phyloP scores from a whole-genome alignment of 2,797 vertebrate species.

The Onychomys leucogaster region DNA sequence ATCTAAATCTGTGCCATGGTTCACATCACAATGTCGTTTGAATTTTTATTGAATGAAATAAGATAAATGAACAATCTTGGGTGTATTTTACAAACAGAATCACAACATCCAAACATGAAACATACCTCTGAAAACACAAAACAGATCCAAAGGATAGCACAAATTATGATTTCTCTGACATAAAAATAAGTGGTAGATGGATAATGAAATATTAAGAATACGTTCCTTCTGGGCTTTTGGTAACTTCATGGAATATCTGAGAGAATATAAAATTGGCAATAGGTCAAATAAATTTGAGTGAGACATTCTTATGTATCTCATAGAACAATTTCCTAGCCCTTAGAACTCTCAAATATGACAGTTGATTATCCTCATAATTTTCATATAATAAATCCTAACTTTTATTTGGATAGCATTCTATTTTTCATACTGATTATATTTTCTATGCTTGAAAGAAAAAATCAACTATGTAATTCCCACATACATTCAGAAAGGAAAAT shows the following conservation, averaged over 20 bases:
- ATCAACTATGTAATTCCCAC: background rate
- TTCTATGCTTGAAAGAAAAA: background rate
- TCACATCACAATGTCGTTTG: background rate
- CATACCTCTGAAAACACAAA: background rate
- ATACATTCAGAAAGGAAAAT: background rate
- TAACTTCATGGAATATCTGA: background rate
- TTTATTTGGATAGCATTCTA: background rate
- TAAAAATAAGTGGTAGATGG: background rate
- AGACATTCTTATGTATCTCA: background rate
- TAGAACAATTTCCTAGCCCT: background rate
- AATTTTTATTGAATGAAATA: background rate
- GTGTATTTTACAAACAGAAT: background rate
- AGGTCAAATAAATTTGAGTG: background rate
- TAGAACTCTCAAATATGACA: background rate
- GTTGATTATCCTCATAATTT: background rate
- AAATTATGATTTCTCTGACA: background rate
- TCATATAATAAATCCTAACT: background rate
- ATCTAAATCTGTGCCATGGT: background rate
- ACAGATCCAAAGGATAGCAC: background rate
- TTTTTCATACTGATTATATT: background rate
- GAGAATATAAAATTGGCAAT: background rate
- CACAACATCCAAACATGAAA: background rate
- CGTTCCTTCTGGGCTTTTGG: background rate
- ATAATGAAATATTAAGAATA: background rate
- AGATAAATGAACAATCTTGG: background rate